Evolutionary conservation across 2,113 vertebrate species (phyloP), one percentile per base, ranked within the genome.

Genomic region (Lucifuga dentata): DNA sequence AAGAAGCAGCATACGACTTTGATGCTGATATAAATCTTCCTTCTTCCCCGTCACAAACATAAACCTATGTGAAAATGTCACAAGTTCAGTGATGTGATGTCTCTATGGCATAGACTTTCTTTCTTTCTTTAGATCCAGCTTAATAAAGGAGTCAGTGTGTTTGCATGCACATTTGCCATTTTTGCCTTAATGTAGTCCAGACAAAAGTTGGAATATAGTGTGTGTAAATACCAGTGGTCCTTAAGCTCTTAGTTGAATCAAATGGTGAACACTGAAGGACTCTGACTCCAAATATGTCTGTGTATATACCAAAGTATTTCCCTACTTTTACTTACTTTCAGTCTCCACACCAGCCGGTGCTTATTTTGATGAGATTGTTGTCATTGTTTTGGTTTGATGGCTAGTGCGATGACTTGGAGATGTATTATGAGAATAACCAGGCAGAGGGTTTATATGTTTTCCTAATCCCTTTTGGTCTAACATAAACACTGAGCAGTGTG

Each of bases 381-480:
- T 70, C 58, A 46, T 66, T 83, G 73, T 84, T 91, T 86, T 80
- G 45, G 78, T 83, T 77, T 67, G 51, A 76, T 57, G 62, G 67
- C 57, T 43, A 26, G 45, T 16, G 64, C 11, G 41, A 77, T 70
- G 80, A 64, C 43, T 41, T 24, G 51, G 56, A 80, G 78, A 86
- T 87, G 56, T 53, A 58, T 70, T 69, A 59, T 20, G 45, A 50
- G 73, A 78, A 81, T 81, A 83, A 87, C 53, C 57, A 69, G 59
- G 46, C 39, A 6, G 50, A 50, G n/a, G 49, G 65, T 89, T 76
- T 87, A 77, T 68, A 68, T 66, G 51, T 71, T 64, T 53, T 60
- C 69, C 5, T 53, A 80, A 70, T 87, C 85, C 81, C 83, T 16
- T n/a, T 26, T 24, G 76, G 55, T 50, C 68, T 12, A 73, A 76